Base-by-base conservation (phyloP, 2,113 vertebrate species). In the Charina bottae region DNA sequence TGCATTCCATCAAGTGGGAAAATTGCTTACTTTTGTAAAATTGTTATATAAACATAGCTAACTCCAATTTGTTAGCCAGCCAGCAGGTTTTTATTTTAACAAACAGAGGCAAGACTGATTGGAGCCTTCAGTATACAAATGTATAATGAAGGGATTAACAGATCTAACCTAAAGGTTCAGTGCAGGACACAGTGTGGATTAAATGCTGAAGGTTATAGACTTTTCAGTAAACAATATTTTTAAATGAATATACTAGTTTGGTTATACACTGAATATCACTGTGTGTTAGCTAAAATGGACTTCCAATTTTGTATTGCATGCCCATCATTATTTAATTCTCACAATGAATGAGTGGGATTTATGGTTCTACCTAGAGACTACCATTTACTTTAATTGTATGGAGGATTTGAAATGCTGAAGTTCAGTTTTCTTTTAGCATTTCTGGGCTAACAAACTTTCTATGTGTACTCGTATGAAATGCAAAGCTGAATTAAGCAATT, bases 31-130 rank as follows among this genome's bases (percentile, higher is more conserved):
- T 92, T 84, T 33, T 56, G 60, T 92, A n/a, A 93, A 94, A 94
- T 88, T 89, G 37, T 87, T 92, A 83, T 94, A 83, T 89, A 93
- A 95, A 92, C 86, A 93, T 33, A 89, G 28, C 49, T 93, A 72
- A 90, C 68, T 68, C 42, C 33, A 89, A 59, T 84, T 95, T 91
- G 88, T 86, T 94, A 93, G n/a, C 56, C 91, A 95, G 89, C 85
- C 90, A 93, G 54, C 46, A 94, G 53, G 86, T 78, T 93, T 89
- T 94, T 94, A 93, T 95, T 95, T 96, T 60, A 93, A 92, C 87
- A 96, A 94, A 94, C 89, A 94, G 93, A 94, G 56, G 64, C 92
- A 94, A 96, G 91, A 95, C 78, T 95, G 93, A 94, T 94, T 89
- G 90, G 92, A 95, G 84, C 89, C 93, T 94, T 92, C 64, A 55